Percentiles rank a stretch among this genome's conserved stretches.
Conservation (phyloP, 1,140 invertebrate genomes). For the Drosophila neocordata region DNA sequence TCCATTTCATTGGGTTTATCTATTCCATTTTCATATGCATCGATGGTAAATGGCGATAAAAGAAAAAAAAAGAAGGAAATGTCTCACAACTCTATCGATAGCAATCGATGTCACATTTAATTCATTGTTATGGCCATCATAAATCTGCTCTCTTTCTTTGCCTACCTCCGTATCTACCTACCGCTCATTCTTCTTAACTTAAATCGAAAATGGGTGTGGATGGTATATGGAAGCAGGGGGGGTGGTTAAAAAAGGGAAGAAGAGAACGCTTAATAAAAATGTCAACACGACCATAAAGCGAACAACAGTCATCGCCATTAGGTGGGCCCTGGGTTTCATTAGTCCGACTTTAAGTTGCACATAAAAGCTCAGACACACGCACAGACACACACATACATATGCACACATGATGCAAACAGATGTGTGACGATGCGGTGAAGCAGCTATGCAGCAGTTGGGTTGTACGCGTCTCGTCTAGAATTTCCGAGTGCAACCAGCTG, state of each 20-base stretch:
- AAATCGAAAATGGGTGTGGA: conserved; percentile 12
- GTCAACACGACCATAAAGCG: conserved; percentile 74
- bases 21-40: conserved; percentile 63
- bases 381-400: background rate
- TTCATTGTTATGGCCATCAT: conserved; percentile 80
- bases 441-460: conserved; percentile 5
- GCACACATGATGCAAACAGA: background rate
- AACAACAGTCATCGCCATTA: conserved; percentile 64
- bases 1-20: conserved; percentile 24
- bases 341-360: conserved; percentile 65
- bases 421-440: background rate
- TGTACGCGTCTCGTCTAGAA: conserved; percentile 36
- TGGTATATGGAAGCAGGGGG: conserved; percentile 6
- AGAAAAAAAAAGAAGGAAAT: conserved; percentile 22
- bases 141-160: conserved; percentile 49
- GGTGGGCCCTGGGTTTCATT: conserved; percentile 51
- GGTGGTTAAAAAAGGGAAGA: background rate
- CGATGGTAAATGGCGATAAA: conserved; percentile 61
- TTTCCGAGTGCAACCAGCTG: conserved; percentile 48
- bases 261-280: conserved; percentile 73
- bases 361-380: conserved; percentile 59
- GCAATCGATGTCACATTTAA: conserved; percentile 80
- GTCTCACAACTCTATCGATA: conserved; percentile 70
- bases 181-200: background rate
- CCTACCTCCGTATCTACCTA: background rate